Evolutionary conservation across 2,113 vertebrate species (phyloP).

Genomic region (Peromyscus polionotus): DNA sequence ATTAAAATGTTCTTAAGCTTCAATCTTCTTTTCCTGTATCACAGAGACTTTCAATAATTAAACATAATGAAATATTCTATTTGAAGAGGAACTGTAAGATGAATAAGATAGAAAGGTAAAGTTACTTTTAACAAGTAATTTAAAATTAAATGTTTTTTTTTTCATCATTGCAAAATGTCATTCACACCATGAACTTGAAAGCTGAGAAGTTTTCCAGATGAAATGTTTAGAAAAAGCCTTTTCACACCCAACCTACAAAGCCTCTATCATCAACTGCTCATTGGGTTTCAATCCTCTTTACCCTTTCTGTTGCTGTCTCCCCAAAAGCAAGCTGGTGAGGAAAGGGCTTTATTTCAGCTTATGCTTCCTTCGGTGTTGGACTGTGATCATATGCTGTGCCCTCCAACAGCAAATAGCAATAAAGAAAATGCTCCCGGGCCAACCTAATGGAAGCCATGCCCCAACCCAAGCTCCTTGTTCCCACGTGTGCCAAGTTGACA

Average conservation of each 20-base stretch:
- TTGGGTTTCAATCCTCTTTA: background rate
- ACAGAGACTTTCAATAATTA: slow-evolving; percentile 8
- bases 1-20: slow-evolving; percentile 8
- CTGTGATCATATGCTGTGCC: background rate
- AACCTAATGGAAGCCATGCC: background rate
- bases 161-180: background rate
- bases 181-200: slow-evolving; percentile 27
- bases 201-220: background rate
- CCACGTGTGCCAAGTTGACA: too few species aligned
- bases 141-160: background rate
- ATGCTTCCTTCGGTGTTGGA: background rate
- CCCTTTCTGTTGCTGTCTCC: background rate
- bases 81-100: slow-evolving; percentile 45
- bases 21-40: background rate
- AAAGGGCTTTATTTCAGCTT: background rate
- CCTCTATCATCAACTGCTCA: background rate
- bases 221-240: background rate
- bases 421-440: background rate
- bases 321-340: background rate
- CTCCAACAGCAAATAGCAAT: background rate
- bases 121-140: slow-evolving; percentile 7
- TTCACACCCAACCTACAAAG: background rate
- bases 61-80: slow-evolving; percentile 35
- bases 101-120: slow-evolving; percentile 40
- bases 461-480: background rate